Percentiles rank a stretch among this genome's conserved stretches.
Conservation (phyloP, 2,113 vertebrate species). For the Podarcis raffonei region DNA sequence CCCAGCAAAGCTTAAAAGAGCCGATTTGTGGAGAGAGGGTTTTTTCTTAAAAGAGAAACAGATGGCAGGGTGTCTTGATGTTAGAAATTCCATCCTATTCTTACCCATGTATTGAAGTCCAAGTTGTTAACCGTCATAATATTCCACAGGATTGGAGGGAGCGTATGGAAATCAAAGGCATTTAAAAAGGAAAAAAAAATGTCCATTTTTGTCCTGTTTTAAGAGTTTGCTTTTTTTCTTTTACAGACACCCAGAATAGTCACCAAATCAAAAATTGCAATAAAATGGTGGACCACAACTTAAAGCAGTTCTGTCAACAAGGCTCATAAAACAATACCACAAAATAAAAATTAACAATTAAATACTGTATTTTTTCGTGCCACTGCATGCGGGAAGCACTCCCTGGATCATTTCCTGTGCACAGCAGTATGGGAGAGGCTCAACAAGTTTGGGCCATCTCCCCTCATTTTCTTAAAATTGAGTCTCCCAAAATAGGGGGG, state of each 20-base stretch:
- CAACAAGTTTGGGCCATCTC: too few relatives aligned
- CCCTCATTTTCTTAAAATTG: too few relatives aligned
- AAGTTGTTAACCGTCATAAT: conserved; percentile 1
- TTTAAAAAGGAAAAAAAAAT: too few relatives aligned
- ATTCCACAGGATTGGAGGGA: not conserved
- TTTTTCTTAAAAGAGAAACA: not conserved
- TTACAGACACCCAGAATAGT: not conserved
- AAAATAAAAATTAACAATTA: not conserved
- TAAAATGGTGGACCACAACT: not conserved
- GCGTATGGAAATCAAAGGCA: not conserved
- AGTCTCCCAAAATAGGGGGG: too few relatives aligned
- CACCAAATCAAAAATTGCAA: not conserved
- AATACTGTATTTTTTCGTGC: too few relatives aligned
- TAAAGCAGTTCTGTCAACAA: not conserved
- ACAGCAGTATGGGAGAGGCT: too few relatives aligned
- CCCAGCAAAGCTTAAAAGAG: not conserved
- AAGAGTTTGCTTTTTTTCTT: not conserved
- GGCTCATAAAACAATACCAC: not conserved
- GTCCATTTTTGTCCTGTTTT: not conserved
- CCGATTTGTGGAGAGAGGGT: not conserved
- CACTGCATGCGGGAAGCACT: too few relatives aligned
- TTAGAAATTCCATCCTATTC: conserved; percentile 8
- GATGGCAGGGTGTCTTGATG: not conserved
- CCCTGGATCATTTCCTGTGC: too few relatives aligned
- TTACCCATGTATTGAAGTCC: not conserved